Conservation (phyloP, 2,888 invertebrate species). For the Eledone cirrhosa region DNA sequence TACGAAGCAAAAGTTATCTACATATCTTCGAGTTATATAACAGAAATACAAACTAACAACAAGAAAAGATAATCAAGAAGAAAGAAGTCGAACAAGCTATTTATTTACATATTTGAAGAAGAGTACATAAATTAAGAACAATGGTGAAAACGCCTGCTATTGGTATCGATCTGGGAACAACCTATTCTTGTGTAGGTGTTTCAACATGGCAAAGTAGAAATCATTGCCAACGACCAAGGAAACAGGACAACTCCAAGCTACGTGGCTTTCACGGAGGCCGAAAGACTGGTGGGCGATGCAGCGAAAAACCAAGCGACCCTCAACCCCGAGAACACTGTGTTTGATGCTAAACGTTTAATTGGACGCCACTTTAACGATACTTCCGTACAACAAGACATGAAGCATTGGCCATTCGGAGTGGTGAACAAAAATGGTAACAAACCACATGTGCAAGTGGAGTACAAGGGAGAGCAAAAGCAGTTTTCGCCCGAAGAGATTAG, state of each 20-base stretch:
- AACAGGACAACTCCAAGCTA: slow-evolving; percentile 80
- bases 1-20: no score
- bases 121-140: background rate
- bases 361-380: slow-evolving; percentile 59
- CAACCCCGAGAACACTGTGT: slow-evolving; percentile 81
- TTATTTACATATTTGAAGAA: no score
- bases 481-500: slow-evolving; percentile 91
- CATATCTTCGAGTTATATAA: no score
- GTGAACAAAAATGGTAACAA: slow-evolving; percentile 47
- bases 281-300: slow-evolving; percentile 68
- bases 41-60: no score
- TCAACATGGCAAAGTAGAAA: slow-evolving; percentile 70
- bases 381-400: slow-evolving; percentile 59
- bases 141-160: slow-evolving; percentile 68
- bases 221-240: slow-evolving; percentile 71
- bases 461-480: slow-evolving; percentile 83
- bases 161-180: slow-evolving; percentile 90
- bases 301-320: slow-evolving; percentile 70
- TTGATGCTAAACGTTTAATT: slow-evolving; percentile 65
- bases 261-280: slow-evolving; percentile 75
- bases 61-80: no score
- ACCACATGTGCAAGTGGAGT: slow-evolving; percentile 63
- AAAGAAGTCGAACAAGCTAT: no score
- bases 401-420: slow-evolving; percentile 61
- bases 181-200: slow-evolving; percentile 74